Conservation (phyloP, 2,888 invertebrate species). For the Polietes domitor region DNA sequence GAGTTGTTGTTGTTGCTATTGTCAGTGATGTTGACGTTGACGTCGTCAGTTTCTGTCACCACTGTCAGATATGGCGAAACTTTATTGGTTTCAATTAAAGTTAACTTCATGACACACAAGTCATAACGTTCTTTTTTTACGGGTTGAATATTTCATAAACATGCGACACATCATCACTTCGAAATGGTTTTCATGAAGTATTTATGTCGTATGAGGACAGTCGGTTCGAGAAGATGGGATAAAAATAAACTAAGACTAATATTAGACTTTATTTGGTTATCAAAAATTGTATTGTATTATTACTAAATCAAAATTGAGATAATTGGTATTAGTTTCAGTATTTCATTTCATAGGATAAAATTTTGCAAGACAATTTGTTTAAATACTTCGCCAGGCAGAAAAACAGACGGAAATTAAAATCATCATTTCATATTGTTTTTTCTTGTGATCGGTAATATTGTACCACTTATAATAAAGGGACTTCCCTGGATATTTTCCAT, state of each 20-base stretch:
- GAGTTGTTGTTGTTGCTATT: constrained; percentile 2
- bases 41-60: constrained; percentile 30
- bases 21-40: neutral
- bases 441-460: too few species aligned
- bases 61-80: constrained; percentile 36
- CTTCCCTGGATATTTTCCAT: too few species aligned
- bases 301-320: too few species aligned
- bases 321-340: too few species aligned
- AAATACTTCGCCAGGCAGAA: too few species aligned
- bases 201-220: neutral
- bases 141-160: constrained; percentile 42
- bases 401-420: too few species aligned
- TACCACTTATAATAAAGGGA: too few species aligned
- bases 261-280: too few species aligned
- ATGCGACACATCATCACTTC: constrained; percentile 58
- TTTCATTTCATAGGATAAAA: too few species aligned
- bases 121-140: constrained; percentile 25
- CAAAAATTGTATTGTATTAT: too few species aligned
- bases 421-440: too few species aligned
- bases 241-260: neutral
- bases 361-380: too few species aligned
- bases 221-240: neutral
- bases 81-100: constrained; percentile 66
- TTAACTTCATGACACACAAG: constrained; percentile 51
- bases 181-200: constrained; percentile 31